A percentile compares a stretch with the other conserved stretches of the same genome.
phyloP scores from a whole-genome alignment of 2,888 invertebrate species.

The Rhagium mordax region DNA sequence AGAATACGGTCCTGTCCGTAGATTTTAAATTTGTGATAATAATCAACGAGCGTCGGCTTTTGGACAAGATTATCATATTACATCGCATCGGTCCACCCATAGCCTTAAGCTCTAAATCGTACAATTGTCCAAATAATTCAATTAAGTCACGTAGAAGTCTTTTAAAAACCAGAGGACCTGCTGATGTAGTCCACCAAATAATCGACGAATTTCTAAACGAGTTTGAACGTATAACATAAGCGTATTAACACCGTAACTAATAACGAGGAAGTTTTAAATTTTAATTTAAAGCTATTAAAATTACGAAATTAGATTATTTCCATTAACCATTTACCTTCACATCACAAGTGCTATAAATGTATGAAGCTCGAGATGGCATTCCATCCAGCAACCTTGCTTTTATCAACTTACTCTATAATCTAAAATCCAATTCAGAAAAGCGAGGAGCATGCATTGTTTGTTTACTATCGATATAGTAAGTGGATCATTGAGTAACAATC shows the following conservation, averaged over 20 bases:
- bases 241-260: too few relatives aligned
- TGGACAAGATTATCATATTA: background rate
- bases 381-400: background rate
- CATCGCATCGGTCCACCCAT: too few relatives aligned
- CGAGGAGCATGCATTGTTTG: background rate
- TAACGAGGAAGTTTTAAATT: background rate
- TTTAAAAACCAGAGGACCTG: too few relatives aligned
- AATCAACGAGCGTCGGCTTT: background rate
- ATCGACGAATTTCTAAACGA: too few relatives aligned
- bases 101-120: background rate
- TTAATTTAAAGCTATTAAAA: background rate
- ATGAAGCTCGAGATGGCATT: background rate
- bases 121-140: background rate
- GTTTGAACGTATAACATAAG: too few relatives aligned
- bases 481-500: too few relatives aligned
- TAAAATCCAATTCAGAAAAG: background rate
- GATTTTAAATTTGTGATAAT: background rate
- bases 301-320: too few relatives aligned
- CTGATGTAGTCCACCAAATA: too few relatives aligned
- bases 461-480: too few relatives aligned
- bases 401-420: background rate
- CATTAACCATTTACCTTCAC: too few relatives aligned
- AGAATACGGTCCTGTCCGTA: background rate
- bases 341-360: conserved; percentile 17
- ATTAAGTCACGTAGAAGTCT: background rate